These are phyloP conservation scores for Drosophila ogumai DNA, from an alignment of 1,140 invertebrate genomes.

Conservation along the genomic window DNA sequence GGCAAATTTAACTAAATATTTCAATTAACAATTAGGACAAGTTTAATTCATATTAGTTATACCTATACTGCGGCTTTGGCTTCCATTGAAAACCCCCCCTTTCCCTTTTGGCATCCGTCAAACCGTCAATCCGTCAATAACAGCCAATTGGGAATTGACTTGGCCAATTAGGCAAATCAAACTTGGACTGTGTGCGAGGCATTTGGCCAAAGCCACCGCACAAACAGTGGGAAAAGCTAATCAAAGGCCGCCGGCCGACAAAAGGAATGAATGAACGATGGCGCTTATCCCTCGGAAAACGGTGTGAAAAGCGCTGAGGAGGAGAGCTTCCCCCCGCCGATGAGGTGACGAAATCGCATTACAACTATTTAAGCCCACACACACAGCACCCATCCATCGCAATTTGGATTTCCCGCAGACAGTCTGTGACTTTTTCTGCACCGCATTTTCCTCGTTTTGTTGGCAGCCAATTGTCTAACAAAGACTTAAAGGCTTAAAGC, in stretches of 20 bases:
- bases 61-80: background rate
- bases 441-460: conserved; percentile 19
- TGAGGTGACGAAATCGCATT: conserved; percentile 70
- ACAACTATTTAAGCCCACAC: conserved; percentile 63
- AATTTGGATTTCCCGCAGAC: conserved; percentile 10
- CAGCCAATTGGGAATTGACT: conserved; percentile 17
- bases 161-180: conserved; percentile 54
- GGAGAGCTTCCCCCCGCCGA: background rate
- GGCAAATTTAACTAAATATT: background rate
- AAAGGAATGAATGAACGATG: conserved; percentile 23
- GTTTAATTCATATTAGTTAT: background rate
- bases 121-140: conserved; percentile 4
- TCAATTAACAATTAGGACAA: background rate
- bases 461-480: conserved; percentile 77
- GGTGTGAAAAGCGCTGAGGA: background rate
- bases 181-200: conserved; percentile 31
- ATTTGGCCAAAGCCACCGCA: conserved; percentile 20
- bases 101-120: background rate
- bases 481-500: conserved; percentile 82
- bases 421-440: background rate
- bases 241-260: conserved; percentile 30
- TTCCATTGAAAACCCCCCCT: background rate
- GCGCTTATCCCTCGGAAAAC: conserved; percentile 4
- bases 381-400: conserved; percentile 7
- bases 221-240: conserved; percentile 34